Evolutionary conservation across 1,140 invertebrate genomes (phyloP), one percentile per base, ranked within the genome.

Genomic region (Habropoda laboriosa): DNA sequence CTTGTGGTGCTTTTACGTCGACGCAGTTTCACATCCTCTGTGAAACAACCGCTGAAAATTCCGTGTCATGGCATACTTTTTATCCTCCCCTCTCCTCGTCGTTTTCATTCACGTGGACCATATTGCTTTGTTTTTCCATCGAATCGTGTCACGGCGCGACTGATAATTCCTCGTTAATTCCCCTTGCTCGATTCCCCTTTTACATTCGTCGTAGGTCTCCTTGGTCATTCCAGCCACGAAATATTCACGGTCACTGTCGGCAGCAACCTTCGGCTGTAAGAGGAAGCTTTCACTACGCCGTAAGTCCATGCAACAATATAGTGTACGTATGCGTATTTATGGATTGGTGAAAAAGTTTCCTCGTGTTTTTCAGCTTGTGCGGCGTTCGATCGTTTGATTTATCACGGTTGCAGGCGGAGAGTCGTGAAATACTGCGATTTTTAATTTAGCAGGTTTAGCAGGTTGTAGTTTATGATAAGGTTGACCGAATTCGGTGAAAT

Each of bases 1-100:
- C 76, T 79, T 79, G 76, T 63, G 47, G 47, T 45, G 47, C 21
- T 63, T 79, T 45, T 63, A 73, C 58, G 58, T 45, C 57, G 76
- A 79, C 58, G 68, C 38, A 27, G 49, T 53, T 72, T 51, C 68
- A 60, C 47, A 73, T 79, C 76, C 68, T 63, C 57, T 66, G 58
- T 5, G 18, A 47, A 38, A 38, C 58, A 3, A 21, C 16, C 0
- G n/a, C 3, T 42, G 24, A 79, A 45, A 53, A 73, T 79, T 79
- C 57, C 21, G 35, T 55, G 68, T 47, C 76, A 38, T 8, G 76
- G 47, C 76, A 63, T 58, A 79, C 27, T 73, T 78, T 78, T 67
- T 76, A n/a, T 35, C 42, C 24, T 30, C n/a, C n/a, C n/a, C n/a
- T n/a, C n/a, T n/a, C n/a, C n/a, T n/a, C n/a, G n/a, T 53, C 13